Evolutionary conservation across 2,888 invertebrate species (phyloP).

Genomic region (Sesia bembeciformis): DNA sequence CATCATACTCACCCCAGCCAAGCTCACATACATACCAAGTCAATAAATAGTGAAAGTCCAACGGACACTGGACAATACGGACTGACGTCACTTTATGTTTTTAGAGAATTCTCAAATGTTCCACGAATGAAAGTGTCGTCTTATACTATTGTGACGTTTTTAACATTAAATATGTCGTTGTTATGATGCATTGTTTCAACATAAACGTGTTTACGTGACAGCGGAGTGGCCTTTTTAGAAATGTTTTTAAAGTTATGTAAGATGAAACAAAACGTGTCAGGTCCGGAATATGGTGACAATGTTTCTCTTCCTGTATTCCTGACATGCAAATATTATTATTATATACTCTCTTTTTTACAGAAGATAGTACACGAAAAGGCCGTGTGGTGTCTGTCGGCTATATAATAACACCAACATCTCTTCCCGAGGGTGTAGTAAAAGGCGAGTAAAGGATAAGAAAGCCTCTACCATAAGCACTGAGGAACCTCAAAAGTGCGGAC

Average conservation of each 20-base stretch:
- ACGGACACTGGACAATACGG: background rate
- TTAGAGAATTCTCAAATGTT: background rate
- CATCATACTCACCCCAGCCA: background rate
- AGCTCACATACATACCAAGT: slow-evolving; percentile 1
- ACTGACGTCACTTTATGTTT: slow-evolving; percentile 1
- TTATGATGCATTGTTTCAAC: background rate
- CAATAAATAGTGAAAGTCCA: slow-evolving; percentile 3
- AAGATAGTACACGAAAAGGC: no score
- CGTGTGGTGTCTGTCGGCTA: no score
- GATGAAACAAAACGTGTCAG: background rate
- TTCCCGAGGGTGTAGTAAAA: no score
- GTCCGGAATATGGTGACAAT: background rate
- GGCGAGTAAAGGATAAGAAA: no score
- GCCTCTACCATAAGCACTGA: no score
- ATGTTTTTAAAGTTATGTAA: background rate
- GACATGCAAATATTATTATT: no score
- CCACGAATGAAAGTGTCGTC: background rate
- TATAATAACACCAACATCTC: no score
- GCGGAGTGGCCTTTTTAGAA: background rate
- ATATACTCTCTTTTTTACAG: no score
- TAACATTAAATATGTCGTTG: background rate
- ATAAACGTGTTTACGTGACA: background rate
- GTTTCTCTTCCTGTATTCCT: no score
- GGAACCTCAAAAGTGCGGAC: no score
- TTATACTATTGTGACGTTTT: background rate